These are phyloP conservation scores for Stenodera caucasica DNA, from an alignment of 2,888 invertebrate genomes.

Conservation along the genomic window DNA sequence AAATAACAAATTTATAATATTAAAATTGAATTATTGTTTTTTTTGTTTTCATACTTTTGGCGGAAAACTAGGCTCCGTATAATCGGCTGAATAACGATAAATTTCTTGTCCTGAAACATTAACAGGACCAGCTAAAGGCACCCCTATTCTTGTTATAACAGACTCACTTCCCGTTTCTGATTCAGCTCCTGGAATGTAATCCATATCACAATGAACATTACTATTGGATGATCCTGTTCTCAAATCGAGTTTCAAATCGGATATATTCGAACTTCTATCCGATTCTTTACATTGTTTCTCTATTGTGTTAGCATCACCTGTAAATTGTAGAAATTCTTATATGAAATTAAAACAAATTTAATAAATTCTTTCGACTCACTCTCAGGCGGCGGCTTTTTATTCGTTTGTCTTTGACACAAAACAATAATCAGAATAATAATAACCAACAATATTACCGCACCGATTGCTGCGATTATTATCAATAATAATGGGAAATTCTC, in stretches of 20 bases:
- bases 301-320: conserved; percentile 59
- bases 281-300: conserved; percentile 72
- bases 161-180: conserved; percentile 60
- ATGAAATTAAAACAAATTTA: background rate
- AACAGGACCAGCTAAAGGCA: conserved; percentile 78
- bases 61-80: conserved; percentile 76
- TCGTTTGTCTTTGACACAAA: conserved; percentile 71
- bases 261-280: conserved; percentile 89
- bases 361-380: conserved; percentile 50
- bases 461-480: conserved; percentile 82
- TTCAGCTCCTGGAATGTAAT: conserved; percentile 61
- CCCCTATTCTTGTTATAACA: conserved; percentile 64
- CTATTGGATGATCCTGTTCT: conserved; percentile 80
- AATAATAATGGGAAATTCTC: conserved; percentile 78
- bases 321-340: conserved; percentile 6
- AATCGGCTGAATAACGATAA: conserved; percentile 73
- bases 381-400: conserved; percentile 59
- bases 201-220: conserved; percentile 63
- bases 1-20: background rate
- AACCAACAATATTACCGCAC: conserved; percentile 83
- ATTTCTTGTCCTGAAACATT: conserved; percentile 72
- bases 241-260: conserved; percentile 87
- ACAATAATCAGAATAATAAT: conserved; percentile 83
- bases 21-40: background rate
- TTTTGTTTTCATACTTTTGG: conserved; percentile 60